A percentile compares a stretch with the other conserved stretches of the same genome.
phyloP scores from a whole-genome alignment of 1,140 invertebrate genomes.

The Leptestheria dahalacensis region DNA sequence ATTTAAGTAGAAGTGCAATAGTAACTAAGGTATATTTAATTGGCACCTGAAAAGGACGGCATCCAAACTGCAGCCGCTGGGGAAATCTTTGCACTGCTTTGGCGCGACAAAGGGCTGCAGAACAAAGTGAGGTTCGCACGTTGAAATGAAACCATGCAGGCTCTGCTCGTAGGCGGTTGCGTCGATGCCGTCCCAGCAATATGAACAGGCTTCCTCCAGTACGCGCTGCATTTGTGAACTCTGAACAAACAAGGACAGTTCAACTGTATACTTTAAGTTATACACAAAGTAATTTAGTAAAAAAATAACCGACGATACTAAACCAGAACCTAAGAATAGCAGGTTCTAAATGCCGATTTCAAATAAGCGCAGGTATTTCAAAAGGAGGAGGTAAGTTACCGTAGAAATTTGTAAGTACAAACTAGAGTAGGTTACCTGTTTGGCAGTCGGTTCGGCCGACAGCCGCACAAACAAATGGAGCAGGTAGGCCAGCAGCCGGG shows the following conservation, averaged over 20 bases:
- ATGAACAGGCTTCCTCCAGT: slow-evolving; percentile 44
- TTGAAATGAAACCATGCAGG: slow-evolving; percentile 60
- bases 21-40: background rate
- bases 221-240: slow-evolving; percentile 36
- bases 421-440: too few relatives aligned
- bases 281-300: too few relatives aligned
- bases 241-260: slow-evolving; percentile 23
- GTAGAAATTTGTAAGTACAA: too few relatives aligned
- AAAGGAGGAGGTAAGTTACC: too few relatives aligned
- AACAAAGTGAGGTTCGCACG: slow-evolving; percentile 52
- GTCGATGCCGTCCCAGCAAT: slow-evolving; percentile 52
- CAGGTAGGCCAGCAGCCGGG: slow-evolving; percentile 37
- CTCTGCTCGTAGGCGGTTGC: slow-evolving; percentile 46
- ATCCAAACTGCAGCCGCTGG: background rate
- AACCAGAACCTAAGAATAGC: too few relatives aligned
- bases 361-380: too few relatives aligned
- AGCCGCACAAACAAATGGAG: slow-evolving; percentile 50
- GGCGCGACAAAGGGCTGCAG: slow-evolving; percentile 26
- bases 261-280: background rate
- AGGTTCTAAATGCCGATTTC: too few relatives aligned
- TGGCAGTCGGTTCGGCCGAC: slow-evolving; percentile 50
- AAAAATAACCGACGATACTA: too few relatives aligned
- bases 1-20: too few relatives aligned
- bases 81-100: background rate
- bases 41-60: background rate